Percentiles rank a stretch among this genome's conserved stretches.
phyloP scores from a whole-genome alignment of 2,113 vertebrate species.

The Lepidothrix coronata region DNA sequence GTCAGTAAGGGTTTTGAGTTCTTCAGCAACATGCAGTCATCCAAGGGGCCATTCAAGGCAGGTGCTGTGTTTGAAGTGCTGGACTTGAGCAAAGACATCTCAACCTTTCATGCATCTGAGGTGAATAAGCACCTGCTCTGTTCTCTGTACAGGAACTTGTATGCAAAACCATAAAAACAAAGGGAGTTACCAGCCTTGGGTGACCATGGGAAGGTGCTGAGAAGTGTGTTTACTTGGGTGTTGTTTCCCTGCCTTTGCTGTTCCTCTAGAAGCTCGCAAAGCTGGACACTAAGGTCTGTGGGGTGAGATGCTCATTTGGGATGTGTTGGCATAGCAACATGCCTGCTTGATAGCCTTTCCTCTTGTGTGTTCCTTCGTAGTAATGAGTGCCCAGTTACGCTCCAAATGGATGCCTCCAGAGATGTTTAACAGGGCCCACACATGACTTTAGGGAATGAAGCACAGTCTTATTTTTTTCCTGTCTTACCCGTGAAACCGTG shows the following conservation, averaged over 20 bases:
- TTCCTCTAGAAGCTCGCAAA: background rate
- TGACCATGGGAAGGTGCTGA: background rate
- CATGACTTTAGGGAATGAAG: background rate
- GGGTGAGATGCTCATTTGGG: background rate
- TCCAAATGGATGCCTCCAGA: background rate
- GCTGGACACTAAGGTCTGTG: background rate
- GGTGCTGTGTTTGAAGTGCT: background rate
- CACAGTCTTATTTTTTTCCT: background rate
- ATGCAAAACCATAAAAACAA: background rate
- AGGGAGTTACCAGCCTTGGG: background rate
- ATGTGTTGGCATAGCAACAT: background rate
- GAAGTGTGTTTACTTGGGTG: background rate
- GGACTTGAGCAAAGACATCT: background rate
- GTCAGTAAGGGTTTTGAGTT: background rate
- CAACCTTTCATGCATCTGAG: background rate
- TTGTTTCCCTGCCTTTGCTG: background rate
- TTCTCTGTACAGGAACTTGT: background rate
- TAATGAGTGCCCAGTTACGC: background rate
- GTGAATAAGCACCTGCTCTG: background rate
- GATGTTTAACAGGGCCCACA: background rate
- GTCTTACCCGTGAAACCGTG: rapidly evolving
- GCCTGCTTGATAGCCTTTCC: background rate
- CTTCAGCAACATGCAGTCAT: background rate
- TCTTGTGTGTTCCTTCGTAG: background rate
- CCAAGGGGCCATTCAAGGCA: background rate